phyloP scores from a whole-genome alignment of 2,888 invertebrate genomes.

The Nysson spinosus region DNA sequence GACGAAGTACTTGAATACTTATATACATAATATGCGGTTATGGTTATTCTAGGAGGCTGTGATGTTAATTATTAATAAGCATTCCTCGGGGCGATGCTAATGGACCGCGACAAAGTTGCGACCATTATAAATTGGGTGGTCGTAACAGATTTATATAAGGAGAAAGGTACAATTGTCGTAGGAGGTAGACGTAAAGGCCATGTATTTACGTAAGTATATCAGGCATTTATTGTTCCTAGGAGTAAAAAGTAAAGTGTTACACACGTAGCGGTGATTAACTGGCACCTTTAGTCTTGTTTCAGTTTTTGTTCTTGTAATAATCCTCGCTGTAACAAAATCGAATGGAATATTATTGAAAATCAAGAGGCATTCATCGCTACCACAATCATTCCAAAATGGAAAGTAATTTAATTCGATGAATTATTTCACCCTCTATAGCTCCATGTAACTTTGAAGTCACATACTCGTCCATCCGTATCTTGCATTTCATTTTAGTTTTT shows the following conservation, averaged over 20 bases:
- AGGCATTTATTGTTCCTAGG: constrained; percentile 67
- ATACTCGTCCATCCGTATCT: too few relatives aligned
- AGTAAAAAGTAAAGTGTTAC: constrained; percentile 58
- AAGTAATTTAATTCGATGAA: too few relatives aligned
- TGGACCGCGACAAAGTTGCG: constrained; percentile 24
- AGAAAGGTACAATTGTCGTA: constrained; percentile 59
- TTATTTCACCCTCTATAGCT: too few relatives aligned
- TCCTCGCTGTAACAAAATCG: constrained; percentile 81
- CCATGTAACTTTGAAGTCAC: too few relatives aligned
- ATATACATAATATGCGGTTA: too few relatives aligned
- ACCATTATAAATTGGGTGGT: constrained; percentile 15
- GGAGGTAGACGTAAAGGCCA: constrained; percentile 50
- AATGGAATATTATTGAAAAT: constrained; percentile 1
- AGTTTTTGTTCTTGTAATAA: constrained; percentile 81
- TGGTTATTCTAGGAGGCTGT: too few relatives aligned
- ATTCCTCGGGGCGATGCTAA: constrained; percentile 4
- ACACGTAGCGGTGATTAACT: constrained; percentile 43
- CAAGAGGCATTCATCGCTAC: neutral
- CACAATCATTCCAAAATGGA: too few relatives aligned
- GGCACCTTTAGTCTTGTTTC: constrained; percentile 39
- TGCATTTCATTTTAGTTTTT: too few relatives aligned
- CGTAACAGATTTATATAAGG: constrained; percentile 52
- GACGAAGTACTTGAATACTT: too few relatives aligned
- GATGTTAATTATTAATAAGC: neutral
- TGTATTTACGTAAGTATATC: constrained; percentile 63